A percentile compares a stretch with the other conserved stretches of the same genome.
Conservation (phyloP, 2,113 vertebrate species). For the Columba livia region DNA sequence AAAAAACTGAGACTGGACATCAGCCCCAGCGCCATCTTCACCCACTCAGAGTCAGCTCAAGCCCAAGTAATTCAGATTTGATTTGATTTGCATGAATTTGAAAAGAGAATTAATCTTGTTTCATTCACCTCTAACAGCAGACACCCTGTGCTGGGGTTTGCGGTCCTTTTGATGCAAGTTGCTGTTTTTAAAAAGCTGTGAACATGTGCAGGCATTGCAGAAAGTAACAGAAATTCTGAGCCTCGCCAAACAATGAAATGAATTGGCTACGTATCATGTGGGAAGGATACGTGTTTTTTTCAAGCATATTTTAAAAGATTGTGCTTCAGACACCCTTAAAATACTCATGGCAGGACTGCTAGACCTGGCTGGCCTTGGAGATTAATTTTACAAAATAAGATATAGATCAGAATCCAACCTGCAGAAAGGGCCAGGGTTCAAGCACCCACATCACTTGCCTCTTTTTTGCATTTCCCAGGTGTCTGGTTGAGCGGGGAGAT, state of each 20-base stretch:
- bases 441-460: not conserved
- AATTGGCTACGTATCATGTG: not conserved
- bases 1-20: not conserved
- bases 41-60: not conserved
- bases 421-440: not conserved
- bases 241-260: not conserved
- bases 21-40: not conserved
- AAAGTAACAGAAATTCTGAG: not conserved
- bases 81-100: not conserved
- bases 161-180: not conserved
- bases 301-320: not conserved
- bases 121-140: not conserved
- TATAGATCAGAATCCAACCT: not conserved
- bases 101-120: not conserved
- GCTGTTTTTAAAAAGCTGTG: not conserved
- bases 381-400: not conserved
- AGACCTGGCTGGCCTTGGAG: not conserved
- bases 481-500: slow-evolving; percentile 80
- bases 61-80: not conserved
- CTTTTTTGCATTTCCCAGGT: slow-evolving; percentile 72
- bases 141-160: not conserved
- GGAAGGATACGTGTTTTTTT: not conserved
- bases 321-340: not conserved
- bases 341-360: not conserved
- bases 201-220: not conserved